Conservation (phyloP, 2,113 vertebrate genomes). For the Sapayoa aenigma region DNA sequence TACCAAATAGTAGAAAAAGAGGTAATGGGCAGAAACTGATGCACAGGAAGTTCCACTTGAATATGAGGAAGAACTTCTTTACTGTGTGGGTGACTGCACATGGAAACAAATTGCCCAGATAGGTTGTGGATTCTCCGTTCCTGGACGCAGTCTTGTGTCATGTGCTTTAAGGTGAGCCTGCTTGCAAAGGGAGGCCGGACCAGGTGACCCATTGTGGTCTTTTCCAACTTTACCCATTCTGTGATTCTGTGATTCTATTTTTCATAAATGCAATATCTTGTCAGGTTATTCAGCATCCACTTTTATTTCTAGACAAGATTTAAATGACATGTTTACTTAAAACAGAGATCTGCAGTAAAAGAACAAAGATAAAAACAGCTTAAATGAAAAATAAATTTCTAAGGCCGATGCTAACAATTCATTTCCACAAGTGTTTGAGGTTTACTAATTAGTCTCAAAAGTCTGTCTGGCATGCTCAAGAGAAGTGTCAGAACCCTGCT, state of each 20-base stretch:
- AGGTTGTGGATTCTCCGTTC: too few relatives aligned
- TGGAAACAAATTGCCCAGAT: too few relatives aligned
- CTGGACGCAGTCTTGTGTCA: too few relatives aligned
- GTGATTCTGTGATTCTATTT: neutral
- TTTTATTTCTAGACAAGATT: neutral
- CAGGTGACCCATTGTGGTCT: too few relatives aligned
- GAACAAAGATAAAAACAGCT: neutral
- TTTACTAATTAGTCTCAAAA: neutral
- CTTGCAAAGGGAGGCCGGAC: too few relatives aligned
- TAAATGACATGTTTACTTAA: conserved; percentile 36
- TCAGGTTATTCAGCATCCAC: neutral
- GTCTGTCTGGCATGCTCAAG: neutral
- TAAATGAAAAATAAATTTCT: conserved; percentile 31
- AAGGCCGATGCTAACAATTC: neutral
- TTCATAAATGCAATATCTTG: neutral
- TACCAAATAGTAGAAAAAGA: too few relatives aligned
- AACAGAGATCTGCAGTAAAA: neutral
- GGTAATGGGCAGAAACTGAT: too few relatives aligned
- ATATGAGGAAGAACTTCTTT: too few relatives aligned
- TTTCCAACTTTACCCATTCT: neutral
- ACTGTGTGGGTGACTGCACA: too few relatives aligned
- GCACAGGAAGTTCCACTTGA: too few relatives aligned
- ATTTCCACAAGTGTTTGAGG: neutral
- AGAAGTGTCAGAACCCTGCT: neutral
- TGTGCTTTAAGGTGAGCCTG: too few relatives aligned